A percentile compares a stretch with the other conserved stretches of the same genome.
These are phyloP conservation scores for Chaitophorus viminalis DNA, from an alignment of 2,888 invertebrate species.

Conservation along the genomic window DNA sequence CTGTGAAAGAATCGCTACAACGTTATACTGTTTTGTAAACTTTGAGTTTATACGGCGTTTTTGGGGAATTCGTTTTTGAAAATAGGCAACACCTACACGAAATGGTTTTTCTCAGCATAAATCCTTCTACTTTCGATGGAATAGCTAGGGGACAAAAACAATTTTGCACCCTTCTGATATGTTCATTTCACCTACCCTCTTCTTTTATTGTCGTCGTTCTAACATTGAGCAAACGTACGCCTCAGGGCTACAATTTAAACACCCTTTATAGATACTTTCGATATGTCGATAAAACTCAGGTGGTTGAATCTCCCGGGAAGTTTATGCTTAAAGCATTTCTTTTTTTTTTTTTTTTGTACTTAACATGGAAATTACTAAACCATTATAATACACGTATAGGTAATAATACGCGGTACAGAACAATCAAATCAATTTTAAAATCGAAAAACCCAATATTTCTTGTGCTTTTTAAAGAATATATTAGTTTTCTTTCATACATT, in stretches of 20 bases:
- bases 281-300: conserved; percentile 44
- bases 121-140: conserved; percentile 38
- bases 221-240: not conserved
- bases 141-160: conserved; percentile 52
- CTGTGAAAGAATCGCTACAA: not conserved
- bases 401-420: not conserved
- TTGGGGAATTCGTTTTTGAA: not conserved
- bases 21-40: conserved; percentile 25
- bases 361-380: conserved; percentile 6
- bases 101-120: conserved; percentile 16
- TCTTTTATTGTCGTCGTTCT: conserved; percentile 8
- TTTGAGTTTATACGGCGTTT: conserved; percentile 11
- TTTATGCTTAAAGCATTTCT: not conserved
- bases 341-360: not conserved
- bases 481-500: not conserved
- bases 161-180: conserved; percentile 40
- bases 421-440: too few relatives aligned
- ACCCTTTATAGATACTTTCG: conserved; percentile 26
- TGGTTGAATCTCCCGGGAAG: not conserved
- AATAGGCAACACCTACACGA: conserved; percentile 15
- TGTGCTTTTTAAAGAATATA: not conserved
- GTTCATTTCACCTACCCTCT: conserved; percentile 51
- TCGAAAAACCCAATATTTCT: not conserved
- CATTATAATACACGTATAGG: not conserved
- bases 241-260: conserved; percentile 45